Conservation (phyloP, 92 coral and sea anemone species). For the Palythoa caribaeorum region DNA sequence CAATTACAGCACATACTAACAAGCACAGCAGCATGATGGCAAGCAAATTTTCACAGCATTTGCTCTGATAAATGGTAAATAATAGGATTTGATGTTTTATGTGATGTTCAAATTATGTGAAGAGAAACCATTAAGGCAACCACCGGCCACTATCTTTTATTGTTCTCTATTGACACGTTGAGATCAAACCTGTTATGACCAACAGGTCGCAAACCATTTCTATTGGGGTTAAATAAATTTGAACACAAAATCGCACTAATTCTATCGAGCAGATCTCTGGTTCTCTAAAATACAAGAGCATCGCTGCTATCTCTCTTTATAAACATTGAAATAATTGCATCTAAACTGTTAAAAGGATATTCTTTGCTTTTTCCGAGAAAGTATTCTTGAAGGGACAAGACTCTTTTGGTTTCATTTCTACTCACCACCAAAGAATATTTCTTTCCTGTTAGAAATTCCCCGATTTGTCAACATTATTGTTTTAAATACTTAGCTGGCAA, state of each 20-base stretch:
- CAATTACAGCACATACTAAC: no score
- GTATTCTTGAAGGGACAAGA: background rate
- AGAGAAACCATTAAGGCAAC: no score
- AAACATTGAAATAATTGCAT: background rate
- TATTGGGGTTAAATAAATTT: slow-evolving; percentile 22
- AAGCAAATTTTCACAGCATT: no score
- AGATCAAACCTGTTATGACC: slow-evolving; percentile 11
- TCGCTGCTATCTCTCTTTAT: background rate
- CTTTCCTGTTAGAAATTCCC: background rate
- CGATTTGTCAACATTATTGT: background rate
- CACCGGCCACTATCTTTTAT: no score
- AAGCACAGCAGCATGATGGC: no score
- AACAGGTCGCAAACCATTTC: slow-evolving; percentile 32
- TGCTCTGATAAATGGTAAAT: no score
- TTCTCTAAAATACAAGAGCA: background rate
- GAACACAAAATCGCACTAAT: slow-evolving; percentile 5
- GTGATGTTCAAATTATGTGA: no score
- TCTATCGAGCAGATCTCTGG: background rate
- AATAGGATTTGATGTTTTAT: no score
- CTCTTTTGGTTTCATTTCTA: background rate
- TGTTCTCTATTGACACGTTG: slow-evolving; percentile 27
- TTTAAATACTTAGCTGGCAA: background rate
- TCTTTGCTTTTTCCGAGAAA: background rate
- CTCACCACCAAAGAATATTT: background rate
- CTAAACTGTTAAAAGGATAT: background rate